These are phyloP conservation scores for Aeoliscus strigatus DNA, from an alignment of 2,797 vertebrate genomes.

Conservation along the genomic window DNA sequence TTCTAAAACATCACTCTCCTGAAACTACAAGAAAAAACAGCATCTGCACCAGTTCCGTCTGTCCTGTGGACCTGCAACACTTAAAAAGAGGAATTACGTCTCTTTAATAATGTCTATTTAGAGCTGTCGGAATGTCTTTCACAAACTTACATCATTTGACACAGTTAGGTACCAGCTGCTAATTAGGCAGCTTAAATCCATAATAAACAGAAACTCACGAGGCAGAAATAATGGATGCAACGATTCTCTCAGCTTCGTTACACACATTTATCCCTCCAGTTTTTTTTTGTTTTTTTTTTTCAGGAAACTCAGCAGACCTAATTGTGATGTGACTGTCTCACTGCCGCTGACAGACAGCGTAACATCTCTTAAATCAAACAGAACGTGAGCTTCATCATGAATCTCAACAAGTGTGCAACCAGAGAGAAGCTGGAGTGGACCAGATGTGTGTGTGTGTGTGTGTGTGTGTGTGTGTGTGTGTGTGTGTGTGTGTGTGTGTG, in stretches of 20 bases:
- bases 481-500: no score
- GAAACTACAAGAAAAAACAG: no score
- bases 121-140: constrained; percentile 49
- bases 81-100: constrained; percentile 35
- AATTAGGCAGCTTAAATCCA: constrained; percentile 58
- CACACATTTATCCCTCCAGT: constrained; percentile 22
- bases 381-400: neutral
- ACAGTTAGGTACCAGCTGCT: constrained; percentile 33
- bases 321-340: neutral
- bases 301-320: neutral
- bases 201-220: constrained; percentile 42
- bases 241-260: constrained; percentile 27
- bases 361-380: neutral
- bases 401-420: neutral
- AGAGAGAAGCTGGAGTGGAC: neutral
- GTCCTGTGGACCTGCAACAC: constrained; percentile 27
- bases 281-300: no score
- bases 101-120: constrained; percentile 39
- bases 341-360: neutral
- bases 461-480: no score
- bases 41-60: neutral
- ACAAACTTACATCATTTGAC: constrained; percentile 56
- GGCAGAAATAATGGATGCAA: constrained; percentile 27
- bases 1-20: no score
- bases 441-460: no score